These are phyloP conservation scores for Allophyes oxyacanthae DNA, from an alignment of 2,888 invertebrate species.

Conservation along the genomic window DNA sequence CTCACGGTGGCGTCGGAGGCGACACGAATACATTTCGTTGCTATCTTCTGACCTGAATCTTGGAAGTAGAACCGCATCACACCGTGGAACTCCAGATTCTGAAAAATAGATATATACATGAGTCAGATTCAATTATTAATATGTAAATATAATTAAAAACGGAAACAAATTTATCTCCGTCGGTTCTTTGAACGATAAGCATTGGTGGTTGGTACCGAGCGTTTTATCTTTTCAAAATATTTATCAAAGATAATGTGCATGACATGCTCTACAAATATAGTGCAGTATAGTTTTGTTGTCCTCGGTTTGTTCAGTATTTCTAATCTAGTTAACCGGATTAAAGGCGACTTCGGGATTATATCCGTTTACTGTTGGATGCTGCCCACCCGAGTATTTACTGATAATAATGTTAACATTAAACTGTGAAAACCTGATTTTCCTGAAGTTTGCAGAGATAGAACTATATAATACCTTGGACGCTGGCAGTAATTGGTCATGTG, in stretches of 20 bases:
- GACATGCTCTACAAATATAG: constrained; percentile 33
- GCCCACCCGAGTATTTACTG: neutral
- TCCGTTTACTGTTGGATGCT: constrained; percentile 1
- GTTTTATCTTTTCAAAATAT: constrained; percentile 53
- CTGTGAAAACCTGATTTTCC: neutral
- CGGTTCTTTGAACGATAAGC: constrained; percentile 54
- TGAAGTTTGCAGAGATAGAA: no score
- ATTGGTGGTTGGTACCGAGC: constrained; percentile 9
- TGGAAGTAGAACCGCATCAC: constrained; percentile 99
- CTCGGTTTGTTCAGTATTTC: constrained; percentile 25
- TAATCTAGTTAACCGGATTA: constrained; percentile 3
- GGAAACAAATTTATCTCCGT: constrained; percentile 56
- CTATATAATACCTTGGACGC: no score
- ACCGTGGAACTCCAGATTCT: constrained; percentile 99
- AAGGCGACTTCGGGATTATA: neutral
- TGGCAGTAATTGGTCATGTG: no score
- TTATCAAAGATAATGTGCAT: constrained; percentile 49
- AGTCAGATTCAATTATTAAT: constrained; percentile 7
- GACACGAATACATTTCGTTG: constrained; percentile 99
- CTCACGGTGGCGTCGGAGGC: constrained; percentile 98
- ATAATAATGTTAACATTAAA: neutral
- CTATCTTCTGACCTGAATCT: constrained; percentile 99
- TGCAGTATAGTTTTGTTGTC: constrained; percentile 16
- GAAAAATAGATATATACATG: constrained; percentile 67
- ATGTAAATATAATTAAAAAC: constrained; percentile 36